Conservation (phyloP, 2,113 vertebrate genomes). For the Rostratula benghalensis region DNA sequence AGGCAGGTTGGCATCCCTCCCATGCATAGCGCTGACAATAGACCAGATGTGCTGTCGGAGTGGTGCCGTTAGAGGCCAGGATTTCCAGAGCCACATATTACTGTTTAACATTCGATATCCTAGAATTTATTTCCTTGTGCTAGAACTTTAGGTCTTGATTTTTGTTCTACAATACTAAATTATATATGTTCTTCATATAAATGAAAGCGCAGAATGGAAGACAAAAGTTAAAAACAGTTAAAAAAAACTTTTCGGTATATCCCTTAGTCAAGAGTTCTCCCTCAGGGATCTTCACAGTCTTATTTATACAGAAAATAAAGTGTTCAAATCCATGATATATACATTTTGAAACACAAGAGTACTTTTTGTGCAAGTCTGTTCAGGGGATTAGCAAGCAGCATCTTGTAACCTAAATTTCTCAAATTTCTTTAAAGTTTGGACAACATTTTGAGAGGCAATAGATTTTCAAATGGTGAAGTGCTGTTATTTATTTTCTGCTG, state of each 20-base stretch:
- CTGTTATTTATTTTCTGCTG: background rate
- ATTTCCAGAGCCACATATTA: background rate
- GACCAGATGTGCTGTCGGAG: rapidly evolving
- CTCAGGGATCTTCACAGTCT: background rate
- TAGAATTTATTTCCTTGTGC: background rate
- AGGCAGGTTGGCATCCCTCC: background rate
- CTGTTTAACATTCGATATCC: rapidly evolving
- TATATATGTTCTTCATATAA: background rate
- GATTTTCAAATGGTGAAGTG: background rate
- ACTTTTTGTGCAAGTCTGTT: background rate
- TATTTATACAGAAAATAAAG: background rate
- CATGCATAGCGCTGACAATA: background rate
- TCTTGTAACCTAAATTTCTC: background rate
- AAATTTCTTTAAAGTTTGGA: background rate
- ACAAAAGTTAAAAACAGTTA: background rate
- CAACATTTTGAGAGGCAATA: background rate
- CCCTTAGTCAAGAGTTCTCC: background rate
- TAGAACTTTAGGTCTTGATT: background rate
- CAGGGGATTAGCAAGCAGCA: background rate
- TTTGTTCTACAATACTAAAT: background rate
- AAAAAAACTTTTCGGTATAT: background rate
- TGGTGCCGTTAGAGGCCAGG: background rate
- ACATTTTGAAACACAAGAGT: background rate
- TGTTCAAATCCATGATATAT: background rate
- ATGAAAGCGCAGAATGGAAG: background rate